phyloP scores from a whole-genome alignment of 2,888 invertebrate genomes.

The Dryadula phaetusa region DNA sequence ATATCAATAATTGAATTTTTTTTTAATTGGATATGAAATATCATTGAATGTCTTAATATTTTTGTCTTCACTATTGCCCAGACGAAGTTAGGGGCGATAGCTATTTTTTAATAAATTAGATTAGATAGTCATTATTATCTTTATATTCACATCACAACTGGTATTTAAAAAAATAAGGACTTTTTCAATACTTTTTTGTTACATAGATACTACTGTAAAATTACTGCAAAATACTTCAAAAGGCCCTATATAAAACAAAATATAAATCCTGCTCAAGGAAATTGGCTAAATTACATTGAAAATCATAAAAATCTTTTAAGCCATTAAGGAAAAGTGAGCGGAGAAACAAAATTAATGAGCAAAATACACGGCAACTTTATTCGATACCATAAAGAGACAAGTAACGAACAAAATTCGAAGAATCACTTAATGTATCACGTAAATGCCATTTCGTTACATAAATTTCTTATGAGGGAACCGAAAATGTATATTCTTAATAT shows the following conservation, averaged over 20 bases:
- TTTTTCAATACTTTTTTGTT: too few relatives aligned
- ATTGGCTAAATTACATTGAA: not conserved
- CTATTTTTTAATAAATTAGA: too few relatives aligned
- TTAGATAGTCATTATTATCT: too few relatives aligned
- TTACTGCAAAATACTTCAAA: not conserved
- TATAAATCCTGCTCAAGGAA: not conserved
- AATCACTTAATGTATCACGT: constrained; percentile 10
- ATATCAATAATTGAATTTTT: too few relatives aligned
- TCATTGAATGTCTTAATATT: too few relatives aligned
- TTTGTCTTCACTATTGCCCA: too few relatives aligned
- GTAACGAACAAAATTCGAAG: constrained; percentile 2
- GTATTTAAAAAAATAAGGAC: too few relatives aligned
- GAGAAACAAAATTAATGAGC: not conserved
- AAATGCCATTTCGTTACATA: constrained; percentile 14
- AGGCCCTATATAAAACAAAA: not conserved
- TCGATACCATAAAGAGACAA: not conserved
- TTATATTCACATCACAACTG: too few relatives aligned
- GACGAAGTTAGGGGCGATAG: too few relatives aligned
- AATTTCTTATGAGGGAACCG: constrained; percentile 11
- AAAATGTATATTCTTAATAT: constrained; percentile 15
- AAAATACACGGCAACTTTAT: not conserved
- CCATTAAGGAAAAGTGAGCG: not conserved
- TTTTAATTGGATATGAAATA: too few relatives aligned
- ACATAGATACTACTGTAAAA: too few relatives aligned
- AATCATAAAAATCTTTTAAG: not conserved